Conservation (phyloP, 2,113 vertebrate genomes). For the Atractosteus spatula region DNA sequence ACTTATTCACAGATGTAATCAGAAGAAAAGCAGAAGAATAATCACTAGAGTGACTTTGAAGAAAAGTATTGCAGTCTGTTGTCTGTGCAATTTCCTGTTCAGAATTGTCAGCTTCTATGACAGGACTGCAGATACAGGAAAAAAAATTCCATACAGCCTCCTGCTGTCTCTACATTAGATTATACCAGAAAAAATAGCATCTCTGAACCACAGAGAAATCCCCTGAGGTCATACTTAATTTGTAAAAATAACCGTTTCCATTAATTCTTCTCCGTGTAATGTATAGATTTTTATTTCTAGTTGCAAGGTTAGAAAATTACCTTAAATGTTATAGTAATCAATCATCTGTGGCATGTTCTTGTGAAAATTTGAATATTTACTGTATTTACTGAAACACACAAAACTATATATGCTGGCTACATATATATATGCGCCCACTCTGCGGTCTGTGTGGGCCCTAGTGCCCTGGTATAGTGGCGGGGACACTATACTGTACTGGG, state of each 20-base stretch:
- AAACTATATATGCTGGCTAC: neutral
- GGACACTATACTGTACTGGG: too few relatives aligned
- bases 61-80: too few relatives aligned
- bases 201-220: slow-evolving; percentile 3
- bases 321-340: neutral
- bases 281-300: neutral
- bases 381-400: neutral
- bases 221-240: neutral
- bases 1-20: too few relatives aligned
- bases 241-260: neutral
- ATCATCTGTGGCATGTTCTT: neutral
- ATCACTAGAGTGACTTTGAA: too few relatives aligned
- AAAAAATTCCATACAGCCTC: neutral
- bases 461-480: too few relatives aligned
- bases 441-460: too few relatives aligned
- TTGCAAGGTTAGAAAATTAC: neutral
- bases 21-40: too few relatives aligned
- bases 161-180: neutral
- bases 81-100: too few relatives aligned
- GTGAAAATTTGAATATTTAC: neutral
- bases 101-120: too few relatives aligned
- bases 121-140: too few relatives aligned
- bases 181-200: slow-evolving; percentile 6
- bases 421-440: too few relatives aligned
- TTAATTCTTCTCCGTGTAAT: neutral